A percentile compares a stretch with the other conserved stretches of the same genome.
Evolutionary conservation across 1,140 invertebrate species (phyloP).

Genomic region (Copidosoma floridanum): DNA sequence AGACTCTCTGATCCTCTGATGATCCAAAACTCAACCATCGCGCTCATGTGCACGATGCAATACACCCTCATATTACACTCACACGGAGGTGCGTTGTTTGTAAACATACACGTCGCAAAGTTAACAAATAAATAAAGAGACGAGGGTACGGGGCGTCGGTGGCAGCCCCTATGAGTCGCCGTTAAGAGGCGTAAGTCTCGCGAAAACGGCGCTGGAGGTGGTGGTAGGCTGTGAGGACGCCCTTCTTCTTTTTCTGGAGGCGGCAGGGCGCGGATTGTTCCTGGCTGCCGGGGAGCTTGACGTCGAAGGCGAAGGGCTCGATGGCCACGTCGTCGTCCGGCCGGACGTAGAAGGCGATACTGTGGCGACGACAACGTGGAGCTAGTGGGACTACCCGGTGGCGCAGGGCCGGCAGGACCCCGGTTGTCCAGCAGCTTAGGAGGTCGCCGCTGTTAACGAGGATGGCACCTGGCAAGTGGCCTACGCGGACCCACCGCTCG

Average conservation of each 20-base stretch:
- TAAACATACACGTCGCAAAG: no score
- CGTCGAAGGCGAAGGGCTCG: constrained; percentile 58
- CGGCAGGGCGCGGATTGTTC: constrained; percentile 42
- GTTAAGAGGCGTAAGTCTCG: constrained; percentile 65
- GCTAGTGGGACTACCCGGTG: constrained; percentile 73
- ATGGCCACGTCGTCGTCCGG: constrained; percentile 64
- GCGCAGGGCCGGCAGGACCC: constrained; percentile 67
- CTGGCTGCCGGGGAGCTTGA: constrained; percentile 49
- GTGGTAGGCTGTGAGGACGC: constrained; percentile 68
- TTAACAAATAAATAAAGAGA: no score
- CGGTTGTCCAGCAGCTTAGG: constrained; percentile 73
- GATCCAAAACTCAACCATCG: no score
- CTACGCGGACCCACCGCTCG: constrained; percentile 71
- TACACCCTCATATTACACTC: no score
- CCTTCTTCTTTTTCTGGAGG: constrained; percentile 55
- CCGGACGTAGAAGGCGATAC: constrained; percentile 75
- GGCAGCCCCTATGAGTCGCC: background rate
- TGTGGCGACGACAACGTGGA: constrained; percentile 65
- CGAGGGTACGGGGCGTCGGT: background rate
- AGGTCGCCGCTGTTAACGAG: constrained; percentile 78
- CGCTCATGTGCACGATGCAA: no score
- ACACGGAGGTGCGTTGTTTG: no score
- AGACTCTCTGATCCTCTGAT: no score
- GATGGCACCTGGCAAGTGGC: constrained; percentile 75
- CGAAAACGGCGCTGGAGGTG: constrained; percentile 68